Percentiles rank a stretch among this genome's conserved stretches.
Conservation (phyloP, 2,797 vertebrate genomes). For the Brotula barbata region DNA sequence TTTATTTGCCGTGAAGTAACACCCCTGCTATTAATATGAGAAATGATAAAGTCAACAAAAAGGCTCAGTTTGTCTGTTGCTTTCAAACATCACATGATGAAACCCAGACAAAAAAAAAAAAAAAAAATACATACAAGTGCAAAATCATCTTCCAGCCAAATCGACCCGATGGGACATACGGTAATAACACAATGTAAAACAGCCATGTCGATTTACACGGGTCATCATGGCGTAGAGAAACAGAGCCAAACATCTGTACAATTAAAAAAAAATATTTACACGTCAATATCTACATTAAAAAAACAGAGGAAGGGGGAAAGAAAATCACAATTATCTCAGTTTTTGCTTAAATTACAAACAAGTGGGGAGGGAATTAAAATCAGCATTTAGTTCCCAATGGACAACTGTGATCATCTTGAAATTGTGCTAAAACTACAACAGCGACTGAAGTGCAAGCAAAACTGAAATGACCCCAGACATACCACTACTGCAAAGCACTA, state of each 20-base stretch:
- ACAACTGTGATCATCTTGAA: constrained; percentile 23
- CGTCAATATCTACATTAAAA: constrained; percentile 66
- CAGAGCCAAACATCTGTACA: constrained; percentile 61
- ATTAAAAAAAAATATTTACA: constrained; percentile 73
- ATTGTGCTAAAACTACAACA: constrained; percentile 40
- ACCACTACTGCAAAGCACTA: constrained; percentile 33
- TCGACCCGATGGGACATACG: constrained; percentile 43
- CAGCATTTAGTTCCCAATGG: constrained; percentile 1
- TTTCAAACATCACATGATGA: constrained; percentile 48
- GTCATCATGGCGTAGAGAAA: constrained; percentile 62
- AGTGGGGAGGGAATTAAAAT: not conserved
- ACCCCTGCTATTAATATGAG: constrained; percentile 2
- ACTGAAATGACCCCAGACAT: constrained; percentile 30
- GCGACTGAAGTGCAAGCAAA: constrained; percentile 15
- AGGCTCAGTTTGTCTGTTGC: constrained; percentile 44
- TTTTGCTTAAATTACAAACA: constrained; percentile 26
- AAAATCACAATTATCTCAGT: constrained; percentile 11
- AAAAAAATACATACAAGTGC: constrained; percentile 19
- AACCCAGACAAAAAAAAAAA: constrained; percentile 7
- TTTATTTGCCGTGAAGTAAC: no score
- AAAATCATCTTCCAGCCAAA: constrained; percentile 32
- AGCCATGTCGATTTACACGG: constrained; percentile 33
- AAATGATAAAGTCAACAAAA: not conserved
- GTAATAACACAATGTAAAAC: constrained; percentile 43
- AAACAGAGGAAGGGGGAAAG: constrained; percentile 4